These are phyloP conservation scores for Petrocephalus schoutedeni DNA, from an alignment of 2,797 vertebrate species.

Conservation along the genomic window DNA sequence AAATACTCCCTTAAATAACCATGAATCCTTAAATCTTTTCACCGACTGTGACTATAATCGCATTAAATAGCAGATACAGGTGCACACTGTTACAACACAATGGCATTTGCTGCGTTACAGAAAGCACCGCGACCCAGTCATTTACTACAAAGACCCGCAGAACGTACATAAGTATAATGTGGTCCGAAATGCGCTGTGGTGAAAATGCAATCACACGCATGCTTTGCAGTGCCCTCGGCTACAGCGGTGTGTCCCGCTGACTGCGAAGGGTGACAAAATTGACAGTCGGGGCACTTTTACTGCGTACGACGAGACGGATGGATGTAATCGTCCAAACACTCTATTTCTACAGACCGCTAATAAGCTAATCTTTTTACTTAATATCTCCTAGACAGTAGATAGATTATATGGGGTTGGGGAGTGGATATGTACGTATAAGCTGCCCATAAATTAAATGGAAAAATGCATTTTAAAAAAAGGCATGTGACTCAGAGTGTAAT, in stretches of 20 bases:
- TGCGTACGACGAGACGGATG: background rate
- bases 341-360: background rate
- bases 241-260: background rate
- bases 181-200: background rate
- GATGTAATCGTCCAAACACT: background rate
- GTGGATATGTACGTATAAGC: background rate
- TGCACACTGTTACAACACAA: background rate
- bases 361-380: constrained; percentile 1
- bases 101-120: background rate
- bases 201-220: background rate
- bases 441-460: background rate
- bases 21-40: background rate
- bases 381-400: background rate
- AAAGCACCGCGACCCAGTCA: background rate
- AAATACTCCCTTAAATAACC: background rate
- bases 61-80: background rate
- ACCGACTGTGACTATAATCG: background rate
- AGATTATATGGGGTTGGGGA: background rate
- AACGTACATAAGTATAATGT: background rate
- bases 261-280: background rate
- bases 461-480: background rate
- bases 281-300: background rate
- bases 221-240: background rate
- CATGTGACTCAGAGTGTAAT: background rate
- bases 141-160: background rate